Evolutionary conservation across 2,797 vertebrate species (phyloP).

Genomic region (Syncerus caffer): DNA sequence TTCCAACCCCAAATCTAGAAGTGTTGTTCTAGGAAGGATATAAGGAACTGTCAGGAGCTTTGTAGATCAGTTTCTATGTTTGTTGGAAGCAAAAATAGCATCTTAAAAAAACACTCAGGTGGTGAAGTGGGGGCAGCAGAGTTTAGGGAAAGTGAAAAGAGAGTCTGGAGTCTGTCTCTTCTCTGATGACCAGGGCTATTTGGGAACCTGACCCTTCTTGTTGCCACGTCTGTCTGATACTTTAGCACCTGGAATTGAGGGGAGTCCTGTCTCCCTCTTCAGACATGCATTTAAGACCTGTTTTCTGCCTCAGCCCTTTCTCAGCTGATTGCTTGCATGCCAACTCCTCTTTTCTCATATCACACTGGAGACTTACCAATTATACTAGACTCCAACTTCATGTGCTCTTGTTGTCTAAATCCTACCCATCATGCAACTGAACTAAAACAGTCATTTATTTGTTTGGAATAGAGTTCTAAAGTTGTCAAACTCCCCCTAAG

Average conservation of each 20-base stretch:
- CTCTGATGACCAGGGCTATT: background rate
- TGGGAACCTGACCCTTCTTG: background rate
- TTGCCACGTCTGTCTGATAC: background rate
- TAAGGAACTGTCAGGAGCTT: background rate
- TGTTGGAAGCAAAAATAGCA: background rate
- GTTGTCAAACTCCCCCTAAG: background rate
- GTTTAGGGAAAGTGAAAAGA: background rate
- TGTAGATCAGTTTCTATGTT: background rate
- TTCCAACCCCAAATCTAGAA: background rate
- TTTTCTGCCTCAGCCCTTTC: background rate
- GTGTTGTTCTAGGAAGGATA: background rate
- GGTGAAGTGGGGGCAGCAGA: background rate
- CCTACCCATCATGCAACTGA: background rate
- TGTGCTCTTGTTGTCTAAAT: background rate
- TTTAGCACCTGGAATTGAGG: background rate
- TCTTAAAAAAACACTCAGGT: background rate
- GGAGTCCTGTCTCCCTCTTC: background rate
- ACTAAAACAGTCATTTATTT: background rate
- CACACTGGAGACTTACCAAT: background rate
- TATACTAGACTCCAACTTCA: background rate
- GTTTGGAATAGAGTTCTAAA: background rate
- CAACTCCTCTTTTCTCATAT: background rate
- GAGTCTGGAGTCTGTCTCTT: background rate
- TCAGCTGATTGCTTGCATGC: background rate
- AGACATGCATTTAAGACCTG: background rate